Evolutionary conservation across 2,797 vertebrate genomes (phyloP), one percentile per base, ranked within the genome.

Genomic region (Chanos chanos): DNA sequence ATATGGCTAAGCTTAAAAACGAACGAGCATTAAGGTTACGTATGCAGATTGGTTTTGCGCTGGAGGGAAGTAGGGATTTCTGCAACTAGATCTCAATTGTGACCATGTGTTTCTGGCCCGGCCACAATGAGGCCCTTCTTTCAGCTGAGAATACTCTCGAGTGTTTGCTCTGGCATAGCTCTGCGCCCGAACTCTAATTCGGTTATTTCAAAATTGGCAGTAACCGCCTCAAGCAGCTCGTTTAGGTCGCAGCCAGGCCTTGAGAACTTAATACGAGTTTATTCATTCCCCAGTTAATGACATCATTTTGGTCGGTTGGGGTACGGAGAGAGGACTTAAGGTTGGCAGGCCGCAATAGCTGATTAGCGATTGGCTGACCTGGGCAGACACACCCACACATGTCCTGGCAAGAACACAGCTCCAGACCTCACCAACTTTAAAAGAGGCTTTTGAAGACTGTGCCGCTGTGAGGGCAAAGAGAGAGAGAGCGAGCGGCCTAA

Each of bases 281-380:
- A 87, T 86, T 81, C 76, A 81, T 82, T 80, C 70, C 72, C 76
- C 78, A 74, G 78, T 78, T 78, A 82, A 85, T 87, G 80, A 85
- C 83, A 83, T 84, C 75, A 82, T 83, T 83, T 82, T 70, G 76
- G 77, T 77, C 75, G 64, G 34, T 84, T 77, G 76, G 76, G 75
- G 77, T 73, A 81, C 74, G 79, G 72, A 75, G 19, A 39, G 79
- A 79, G 79, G 76, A 74, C 68, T 70, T 76, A 74, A 53, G 65
- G 56, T 79, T 82, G 75, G 74, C 74, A 65, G 44, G 65, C 50
- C 16, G 60, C 72, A 72, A 73, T 77, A 8, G 15, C 37, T 39
- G 44, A 51, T 58, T 66, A 58, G 63, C 25, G 53, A 65, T 45
- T 50, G 62, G n/a, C 10, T 34, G 37, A 39, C 34, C 28, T 22